phyloP scores from a whole-genome alignment of 2,797 vertebrate genomes.

The Acipenser ruthenus region DNA sequence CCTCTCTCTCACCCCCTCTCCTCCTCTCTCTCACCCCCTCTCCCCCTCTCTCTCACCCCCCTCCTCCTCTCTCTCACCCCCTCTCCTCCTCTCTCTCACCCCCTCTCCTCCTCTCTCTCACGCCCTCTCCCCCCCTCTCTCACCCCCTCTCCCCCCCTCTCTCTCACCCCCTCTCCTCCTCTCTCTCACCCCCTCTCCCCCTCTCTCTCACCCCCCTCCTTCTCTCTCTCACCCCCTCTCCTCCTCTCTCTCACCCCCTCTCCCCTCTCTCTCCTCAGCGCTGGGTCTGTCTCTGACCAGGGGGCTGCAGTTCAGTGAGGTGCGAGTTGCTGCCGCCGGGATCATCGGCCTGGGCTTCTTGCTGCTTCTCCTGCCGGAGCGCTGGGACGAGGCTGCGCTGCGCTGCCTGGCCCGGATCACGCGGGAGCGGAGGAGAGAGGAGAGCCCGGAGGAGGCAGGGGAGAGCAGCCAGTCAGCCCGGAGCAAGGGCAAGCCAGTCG shows the following conservation, averaged over 20 bases:
- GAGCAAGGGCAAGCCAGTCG: conserved; percentile 20
- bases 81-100: no score
- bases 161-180: no score
- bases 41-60: no score
- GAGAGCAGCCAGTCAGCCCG: not conserved
- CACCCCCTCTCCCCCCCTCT: conserved; percentile 1
- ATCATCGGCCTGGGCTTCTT: conserved; percentile 35
- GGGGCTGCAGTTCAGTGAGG: conserved; percentile 24
- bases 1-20: no score
- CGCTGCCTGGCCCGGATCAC: conserved; percentile 27
- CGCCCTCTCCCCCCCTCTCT: no score
- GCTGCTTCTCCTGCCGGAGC: conserved; percentile 37
- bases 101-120: no score
- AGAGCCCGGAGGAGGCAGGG: conserved; percentile 14
- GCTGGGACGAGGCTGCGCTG: conserved; percentile 34
- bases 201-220: no score
- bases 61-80: no score
- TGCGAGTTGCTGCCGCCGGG: conserved; percentile 28
- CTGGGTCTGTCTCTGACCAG: conserved; percentile 24
- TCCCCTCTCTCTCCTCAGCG: conserved; percentile 17
- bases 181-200: no score
- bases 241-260: no score
- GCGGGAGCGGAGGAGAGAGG: conserved; percentile 22
- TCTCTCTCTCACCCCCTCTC: no score
- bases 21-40: no score